Conservation (phyloP, 1,140 invertebrate species). For the Branchinecta lynchi region DNA sequence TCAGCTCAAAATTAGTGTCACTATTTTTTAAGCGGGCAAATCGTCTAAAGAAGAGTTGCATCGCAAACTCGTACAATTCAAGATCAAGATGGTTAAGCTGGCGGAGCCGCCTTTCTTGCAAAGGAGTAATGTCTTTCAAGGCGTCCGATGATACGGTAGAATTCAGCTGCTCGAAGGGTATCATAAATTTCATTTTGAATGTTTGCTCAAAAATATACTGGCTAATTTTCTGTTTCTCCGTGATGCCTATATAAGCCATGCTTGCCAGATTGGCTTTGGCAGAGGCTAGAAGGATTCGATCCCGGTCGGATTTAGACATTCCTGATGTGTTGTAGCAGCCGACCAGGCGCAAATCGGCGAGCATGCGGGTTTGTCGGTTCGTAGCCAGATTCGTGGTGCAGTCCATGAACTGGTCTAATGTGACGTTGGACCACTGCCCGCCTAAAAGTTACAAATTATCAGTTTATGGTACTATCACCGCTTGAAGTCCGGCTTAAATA, state of each 20-base stretch:
- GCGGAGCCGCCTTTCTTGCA: constrained; percentile 48
- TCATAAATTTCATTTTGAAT: constrained; percentile 79
- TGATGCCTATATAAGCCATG: constrained; percentile 94
- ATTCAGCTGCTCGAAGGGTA: constrained; percentile 78
- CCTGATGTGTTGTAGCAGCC: constrained; percentile 84
- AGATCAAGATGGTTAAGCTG: constrained; percentile 75
- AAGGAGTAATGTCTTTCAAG: constrained; percentile 48
- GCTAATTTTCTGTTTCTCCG: constrained; percentile 82
- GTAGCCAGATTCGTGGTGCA: constrained; percentile 85
- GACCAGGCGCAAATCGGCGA: constrained; percentile 81
- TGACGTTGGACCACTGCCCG: constrained; percentile 45
- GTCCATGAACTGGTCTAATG: constrained; percentile 65
- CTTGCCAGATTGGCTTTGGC: constrained; percentile 85
- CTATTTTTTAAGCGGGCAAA: constrained; percentile 60
- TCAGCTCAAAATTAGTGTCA: constrained; percentile 60
- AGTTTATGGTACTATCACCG: not conserved
- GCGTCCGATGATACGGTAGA: constrained; percentile 63
- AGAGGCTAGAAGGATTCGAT: constrained; percentile 71
- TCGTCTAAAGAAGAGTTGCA: constrained; percentile 66
- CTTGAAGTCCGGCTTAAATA: not conserved
- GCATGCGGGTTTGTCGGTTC: constrained; percentile 94
- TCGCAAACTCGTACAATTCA: constrained; percentile 84
- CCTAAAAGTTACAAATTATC: constrained; percentile 29
- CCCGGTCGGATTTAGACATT: constrained; percentile 46
- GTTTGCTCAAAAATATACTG: constrained; percentile 95